phyloP scores from a whole-genome alignment of 2,888 invertebrate genomes.

The Alloscopus bannaensis region DNA sequence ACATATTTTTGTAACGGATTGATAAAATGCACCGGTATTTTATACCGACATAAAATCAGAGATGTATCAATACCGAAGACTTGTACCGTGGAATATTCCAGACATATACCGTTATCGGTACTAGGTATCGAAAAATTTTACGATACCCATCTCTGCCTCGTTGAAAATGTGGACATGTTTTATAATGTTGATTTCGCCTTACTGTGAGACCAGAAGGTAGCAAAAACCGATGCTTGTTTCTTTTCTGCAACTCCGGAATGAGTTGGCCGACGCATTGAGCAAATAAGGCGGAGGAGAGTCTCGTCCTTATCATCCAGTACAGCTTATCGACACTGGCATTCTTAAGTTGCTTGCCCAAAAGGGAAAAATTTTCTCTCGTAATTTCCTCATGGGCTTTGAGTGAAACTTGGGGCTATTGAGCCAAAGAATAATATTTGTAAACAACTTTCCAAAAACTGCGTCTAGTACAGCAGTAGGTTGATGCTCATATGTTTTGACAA shows the following conservation, averaged over 20 bases:
- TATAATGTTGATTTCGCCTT: too few relatives aligned
- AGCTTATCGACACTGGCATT: not conserved
- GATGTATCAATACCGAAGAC: too few relatives aligned
- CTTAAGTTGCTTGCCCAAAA: not conserved
- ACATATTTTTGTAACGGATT: too few relatives aligned
- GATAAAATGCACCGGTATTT: too few relatives aligned
- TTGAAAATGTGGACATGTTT: too few relatives aligned
- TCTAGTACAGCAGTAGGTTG: not conserved
- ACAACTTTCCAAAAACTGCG: not conserved
- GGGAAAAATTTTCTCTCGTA: not conserved
- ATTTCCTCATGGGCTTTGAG: not conserved
- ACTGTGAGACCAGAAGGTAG: constrained; percentile 6
- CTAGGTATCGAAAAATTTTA: too few relatives aligned
- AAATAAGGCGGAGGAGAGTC: not conserved
- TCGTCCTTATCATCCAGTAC: constrained; percentile 4
- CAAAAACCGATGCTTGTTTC: not conserved
- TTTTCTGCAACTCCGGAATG: not conserved
- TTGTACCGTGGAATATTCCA: too few relatives aligned
- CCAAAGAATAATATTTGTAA: not conserved
- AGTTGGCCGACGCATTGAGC: constrained; percentile 1
- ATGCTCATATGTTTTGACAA: not conserved
- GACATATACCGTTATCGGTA: too few relatives aligned
- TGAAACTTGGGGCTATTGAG: not conserved
- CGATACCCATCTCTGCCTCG: too few relatives aligned
- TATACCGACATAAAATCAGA: too few relatives aligned